Evolutionary conservation across 2,888 invertebrate species (phyloP), one percentile per base, ranked within the genome.

Genomic region (Neoascia interrupta): DNA sequence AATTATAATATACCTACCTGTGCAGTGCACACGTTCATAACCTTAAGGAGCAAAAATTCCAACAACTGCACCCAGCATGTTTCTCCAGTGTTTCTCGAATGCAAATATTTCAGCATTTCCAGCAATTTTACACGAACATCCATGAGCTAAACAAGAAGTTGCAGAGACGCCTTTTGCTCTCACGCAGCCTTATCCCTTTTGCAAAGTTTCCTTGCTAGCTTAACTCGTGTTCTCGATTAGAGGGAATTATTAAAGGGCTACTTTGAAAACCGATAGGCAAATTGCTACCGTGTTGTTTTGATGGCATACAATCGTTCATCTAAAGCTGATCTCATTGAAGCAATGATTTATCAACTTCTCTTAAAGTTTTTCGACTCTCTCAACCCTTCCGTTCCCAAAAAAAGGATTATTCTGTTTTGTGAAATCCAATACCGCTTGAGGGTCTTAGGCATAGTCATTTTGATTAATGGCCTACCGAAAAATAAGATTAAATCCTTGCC

Each of bases 1-100:
- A n/a, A n/a, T n/a, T n/a, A n/a, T n/a, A n/a, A n/a, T n/a, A n/a
- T n/a, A n/a, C n/a, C n/a, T n/a, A n/a, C n/a, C n/a, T n/a, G n/a
- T n/a, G n/a, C n/a, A n/a, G n/a, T n/a, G n/a, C n/a, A 53, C 43
- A 43, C 19, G 53, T 64, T 34, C 53, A 53, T 54, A 54, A 64
- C 23, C 54, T 45, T 43, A 18, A 64, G 23, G 43, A 34, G 19
- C 23, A 19, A 64, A 64, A 53, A 63, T 51, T 41, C 51, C 43
- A 45, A 37, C 34, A 53, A 43, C 16, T 31, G 31, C 41, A 53
- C 11, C 16, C 31, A 43, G 41, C 15, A 41, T 13, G 8, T 11
- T 53, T 43, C 49, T 21, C 49, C 11, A 18, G 39, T 18, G 61
- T 11, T n/a, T n/a, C n/a, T 41, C 39, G 51, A 34, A 64, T 53